Base-by-base conservation (phyloP, 1,140 invertebrate genomes). In the Drosophila sulfurigaster region DNA sequence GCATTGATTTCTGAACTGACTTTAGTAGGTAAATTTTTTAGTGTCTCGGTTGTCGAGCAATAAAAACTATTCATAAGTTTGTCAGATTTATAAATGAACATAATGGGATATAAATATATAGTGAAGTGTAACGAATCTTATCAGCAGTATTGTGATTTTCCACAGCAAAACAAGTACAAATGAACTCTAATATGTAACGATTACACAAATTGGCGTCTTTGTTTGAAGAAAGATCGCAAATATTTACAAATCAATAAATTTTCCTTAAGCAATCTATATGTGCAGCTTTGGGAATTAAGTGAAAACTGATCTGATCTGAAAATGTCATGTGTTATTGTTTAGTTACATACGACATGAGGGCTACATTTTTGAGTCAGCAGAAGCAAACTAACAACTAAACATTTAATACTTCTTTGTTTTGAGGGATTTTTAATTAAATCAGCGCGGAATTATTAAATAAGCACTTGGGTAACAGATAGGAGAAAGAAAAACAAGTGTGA, bases 121-220 rank as follows among this genome's bases (percentile, higher is more conserved):
- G 10, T 5, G 15, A 16, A 49, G 58, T 38, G 51, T 11, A 15
- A 11, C 25, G 10, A 72, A 66, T 43, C 69, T 71, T 65, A 71
- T 71, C 68, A 65, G 68, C 41, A 16, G 25, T 60, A 51, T 69
- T 65, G 48, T 38, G n/a, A 63, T 70, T 45, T 56, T 57, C 68
- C 32, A 16, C 20, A 28, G 30, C 43, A 32, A 25, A 72, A 51
- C 69, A 66, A 66, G 51, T 41, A 65, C 43, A 28, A 41, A 38
- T 25, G 57, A 4, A 51, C 6, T 30, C 20, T 16, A 20, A 57
- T 13, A 11, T 25, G 15, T 46, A 48, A 43, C 4, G n/a, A 32
- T 46, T 59, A 16, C 13, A 49, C 5, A 41, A 54, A 48, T 71
- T 15, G 38, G 30, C 49, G 46, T n/a, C 57, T 62, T 59, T 68